phyloP scores from a whole-genome alignment of 2,888 invertebrate species.

The Drosophila nr. perissopoda region DNA sequence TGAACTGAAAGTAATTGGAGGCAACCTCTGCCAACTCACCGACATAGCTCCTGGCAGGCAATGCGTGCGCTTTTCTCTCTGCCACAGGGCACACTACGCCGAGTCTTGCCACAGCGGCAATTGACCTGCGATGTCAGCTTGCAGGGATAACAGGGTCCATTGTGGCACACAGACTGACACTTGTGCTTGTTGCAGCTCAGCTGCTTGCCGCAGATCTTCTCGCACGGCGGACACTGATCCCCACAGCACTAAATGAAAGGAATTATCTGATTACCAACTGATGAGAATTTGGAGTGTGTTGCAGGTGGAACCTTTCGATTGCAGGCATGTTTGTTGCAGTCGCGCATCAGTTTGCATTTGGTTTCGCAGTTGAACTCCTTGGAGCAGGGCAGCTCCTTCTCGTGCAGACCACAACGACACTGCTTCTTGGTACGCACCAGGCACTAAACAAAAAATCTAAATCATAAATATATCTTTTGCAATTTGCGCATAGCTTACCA shows the following conservation, averaged over 20 bases:
- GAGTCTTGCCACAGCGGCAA: slow-evolving; percentile 93
- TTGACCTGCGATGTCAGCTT: slow-evolving; percentile 85
- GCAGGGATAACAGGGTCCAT: slow-evolving; percentile 93
- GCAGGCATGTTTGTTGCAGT: slow-evolving; percentile 95
- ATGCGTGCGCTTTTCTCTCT: slow-evolving; percentile 91
- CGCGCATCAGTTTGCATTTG: slow-evolving; percentile 92
- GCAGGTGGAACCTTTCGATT: slow-evolving; percentile 89
- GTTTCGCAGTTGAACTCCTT: slow-evolving; percentile 95
- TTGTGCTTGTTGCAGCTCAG: slow-evolving; percentile 95
- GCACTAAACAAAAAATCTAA: slow-evolving; percentile 61
- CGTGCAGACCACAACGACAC: slow-evolving; percentile 92
- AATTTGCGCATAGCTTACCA: slow-evolving; percentile 85
- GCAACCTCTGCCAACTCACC: slow-evolving; percentile 81
- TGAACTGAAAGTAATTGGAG: neutral
- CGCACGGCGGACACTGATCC: slow-evolving; percentile 93
- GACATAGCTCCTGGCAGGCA: slow-evolving; percentile 90
- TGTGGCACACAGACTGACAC: slow-evolving; percentile 91
- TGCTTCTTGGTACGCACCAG: slow-evolving; percentile 91
- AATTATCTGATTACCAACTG: neutral
- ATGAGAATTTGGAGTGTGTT: neutral
- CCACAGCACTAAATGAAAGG: slow-evolving; percentile 89
- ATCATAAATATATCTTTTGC: neutral
- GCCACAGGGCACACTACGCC: slow-evolving; percentile 94
- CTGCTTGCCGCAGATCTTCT: slow-evolving; percentile 92
- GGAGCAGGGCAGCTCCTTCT: slow-evolving; percentile 93